phyloP scores from a whole-genome alignment of 37 sponge, comb jelly and placozoan genomes.

The Halisarca cf. caerulea region DNA sequence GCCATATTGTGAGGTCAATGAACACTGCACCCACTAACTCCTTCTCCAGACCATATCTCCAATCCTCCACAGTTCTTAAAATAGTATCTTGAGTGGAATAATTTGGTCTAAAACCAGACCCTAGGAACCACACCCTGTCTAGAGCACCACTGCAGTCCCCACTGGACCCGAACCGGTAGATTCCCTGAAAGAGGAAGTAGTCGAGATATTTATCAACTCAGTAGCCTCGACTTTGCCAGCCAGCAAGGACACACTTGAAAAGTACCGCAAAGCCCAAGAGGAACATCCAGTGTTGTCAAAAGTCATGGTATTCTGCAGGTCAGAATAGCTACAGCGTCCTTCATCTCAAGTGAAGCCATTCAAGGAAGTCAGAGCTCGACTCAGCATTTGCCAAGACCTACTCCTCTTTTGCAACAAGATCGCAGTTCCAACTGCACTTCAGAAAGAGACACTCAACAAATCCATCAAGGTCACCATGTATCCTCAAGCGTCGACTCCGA shows the following conservation, averaged over 20 bases:
- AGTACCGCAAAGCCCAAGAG: conserved; percentile 2
- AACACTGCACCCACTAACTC: background rate
- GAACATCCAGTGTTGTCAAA: background rate
- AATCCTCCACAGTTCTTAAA: background rate
- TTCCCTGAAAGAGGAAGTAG: too few species aligned
- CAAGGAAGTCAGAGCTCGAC: too few species aligned
- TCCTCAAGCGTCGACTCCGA: too few species aligned
- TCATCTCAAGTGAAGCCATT: background rate
- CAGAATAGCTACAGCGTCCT: background rate
- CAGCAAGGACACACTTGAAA: background rate
- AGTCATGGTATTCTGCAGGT: conserved; percentile 5
- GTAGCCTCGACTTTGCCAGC: background rate
- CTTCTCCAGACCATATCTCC: background rate
- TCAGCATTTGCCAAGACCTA: too few species aligned
- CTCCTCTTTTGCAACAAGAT: too few species aligned
- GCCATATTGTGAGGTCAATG: background rate
- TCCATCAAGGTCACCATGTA: too few species aligned
- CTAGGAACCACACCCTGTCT: conserved; percentile 47
- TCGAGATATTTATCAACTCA: too few species aligned
- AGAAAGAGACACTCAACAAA: too few species aligned
- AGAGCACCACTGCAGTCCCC: conserved; percentile 22
- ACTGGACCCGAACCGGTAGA: too few species aligned
- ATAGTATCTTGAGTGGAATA: background rate
- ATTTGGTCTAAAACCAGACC: background rate
- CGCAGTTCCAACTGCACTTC: too few species aligned